Conservation (phyloP, 2,888 invertebrate species). For the Sinotaia quadrata region DNA sequence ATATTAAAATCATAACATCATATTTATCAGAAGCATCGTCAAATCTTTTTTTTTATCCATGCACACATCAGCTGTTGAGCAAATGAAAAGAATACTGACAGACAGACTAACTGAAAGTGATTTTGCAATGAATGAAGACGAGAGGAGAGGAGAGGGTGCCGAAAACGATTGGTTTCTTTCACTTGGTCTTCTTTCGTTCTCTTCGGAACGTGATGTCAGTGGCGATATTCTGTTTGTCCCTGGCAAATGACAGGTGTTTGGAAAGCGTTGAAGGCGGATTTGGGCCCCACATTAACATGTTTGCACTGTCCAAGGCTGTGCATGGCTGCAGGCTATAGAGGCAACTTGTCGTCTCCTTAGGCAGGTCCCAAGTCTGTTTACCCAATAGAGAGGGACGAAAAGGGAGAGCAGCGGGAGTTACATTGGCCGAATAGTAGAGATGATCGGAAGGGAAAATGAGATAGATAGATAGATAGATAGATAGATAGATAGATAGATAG, state of each 20-base stretch:
- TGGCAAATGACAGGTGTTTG: constrained; percentile 17
- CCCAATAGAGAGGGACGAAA: background rate
- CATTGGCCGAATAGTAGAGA: background rate
- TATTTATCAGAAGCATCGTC: too few species aligned
- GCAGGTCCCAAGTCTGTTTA: background rate
- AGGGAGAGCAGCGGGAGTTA: background rate
- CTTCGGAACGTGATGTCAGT: constrained; percentile 1
- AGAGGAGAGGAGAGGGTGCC: too few species aligned
- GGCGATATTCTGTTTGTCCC: constrained; percentile 9
- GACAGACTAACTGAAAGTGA: too few species aligned
- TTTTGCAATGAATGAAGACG: too few species aligned
- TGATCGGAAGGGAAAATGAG: background rate
- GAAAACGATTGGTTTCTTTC: too few species aligned
- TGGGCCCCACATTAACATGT: constrained; percentile 9
- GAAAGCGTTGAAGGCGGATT: constrained; percentile 9
- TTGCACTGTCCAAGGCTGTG: background rate
- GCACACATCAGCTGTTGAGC: too few species aligned
- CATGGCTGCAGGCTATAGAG: background rate
- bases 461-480: background rate
- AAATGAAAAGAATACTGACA: too few species aligned
- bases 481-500: background rate
- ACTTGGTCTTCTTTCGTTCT: background rate
- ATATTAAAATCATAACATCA: too few species aligned
- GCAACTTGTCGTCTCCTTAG: background rate
- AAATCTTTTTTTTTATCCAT: too few species aligned